Evolutionary conservation across 2,113 vertebrate genomes (phyloP), one percentile per base, ranked within the genome.

Genomic region (Catharus fuscescens): DNA sequence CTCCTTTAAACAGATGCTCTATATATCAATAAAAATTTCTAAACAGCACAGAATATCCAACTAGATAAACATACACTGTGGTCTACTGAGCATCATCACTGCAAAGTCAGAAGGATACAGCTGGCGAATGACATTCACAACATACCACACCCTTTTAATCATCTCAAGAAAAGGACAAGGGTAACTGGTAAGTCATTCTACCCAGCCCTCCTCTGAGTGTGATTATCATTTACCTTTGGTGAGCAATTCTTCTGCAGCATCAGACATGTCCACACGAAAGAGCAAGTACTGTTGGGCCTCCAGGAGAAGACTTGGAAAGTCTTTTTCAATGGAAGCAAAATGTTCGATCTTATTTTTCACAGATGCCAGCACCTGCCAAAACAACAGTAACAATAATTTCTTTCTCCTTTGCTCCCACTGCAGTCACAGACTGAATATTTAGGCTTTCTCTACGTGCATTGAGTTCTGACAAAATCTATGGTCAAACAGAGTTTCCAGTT

Each of bases 331-430:
- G 5, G 98, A 98, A 47, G 98, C 98, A 95, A 98, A 98, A 91
- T 98, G 97, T 59, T 99, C 99, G 18, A 99, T 99, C 98, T 99
- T 99, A 96, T 99, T 99, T 97, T 99, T 99, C 94, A 99, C 98
- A 61, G 98, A 99, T 60, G 99, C 99, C 26, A 99, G 98, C 65
- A 99, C 99, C 99, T 99, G 96, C 65, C 95, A 93, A 94, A 97
- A 86, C 69, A 95, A 95, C 16, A 73, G 54, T 28, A 92, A 78
- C 64, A 60, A 70, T 36, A 36, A 36, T 36, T 47, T 40, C 54
- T 78, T 86, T n/a, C 32, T 95, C 29, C 59, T 74, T 77, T 26
- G 62, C 42, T 93, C 54, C 81, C 74, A 70, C 17, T 18, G 36
- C 56, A 88, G 70, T 18, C 64, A 65, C 31, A 42, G 47, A 42